Conservation (phyloP, 1,140 invertebrate species). For the Drosophila parabipectinata region DNA sequence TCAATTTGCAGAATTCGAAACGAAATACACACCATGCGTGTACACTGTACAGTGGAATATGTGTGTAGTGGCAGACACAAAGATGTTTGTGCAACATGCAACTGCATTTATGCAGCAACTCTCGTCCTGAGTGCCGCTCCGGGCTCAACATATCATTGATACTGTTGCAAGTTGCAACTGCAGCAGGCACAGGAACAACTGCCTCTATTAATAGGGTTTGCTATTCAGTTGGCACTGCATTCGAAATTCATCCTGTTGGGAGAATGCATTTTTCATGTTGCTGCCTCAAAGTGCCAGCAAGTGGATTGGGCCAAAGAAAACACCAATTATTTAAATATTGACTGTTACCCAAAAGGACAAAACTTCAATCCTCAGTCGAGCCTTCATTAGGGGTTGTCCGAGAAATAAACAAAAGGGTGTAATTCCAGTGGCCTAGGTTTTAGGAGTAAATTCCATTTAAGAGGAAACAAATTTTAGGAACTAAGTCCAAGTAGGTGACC, state of each 20-base stretch:
- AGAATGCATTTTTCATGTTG: conserved; percentile 71
- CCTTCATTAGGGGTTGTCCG: too few species aligned
- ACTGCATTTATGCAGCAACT: conserved; percentile 74
- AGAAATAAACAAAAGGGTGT: too few species aligned
- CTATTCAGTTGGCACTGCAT: conserved; percentile 40
- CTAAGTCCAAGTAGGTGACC: too few species aligned
- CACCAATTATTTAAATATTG: conserved; percentile 5
- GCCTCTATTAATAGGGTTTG: conserved; percentile 39
- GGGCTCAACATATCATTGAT: conserved; percentile 39
- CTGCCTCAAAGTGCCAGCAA: conserved; percentile 8
- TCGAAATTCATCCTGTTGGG: conserved; percentile 37
- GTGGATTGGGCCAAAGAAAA: conserved; percentile 15
- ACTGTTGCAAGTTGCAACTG: conserved; percentile 19
- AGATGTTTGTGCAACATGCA: conserved; percentile 65
- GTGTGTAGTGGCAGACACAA: conserved; percentile 11
- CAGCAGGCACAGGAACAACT: conserved; percentile 15
- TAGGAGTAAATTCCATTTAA: not conserved
- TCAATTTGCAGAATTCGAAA: conserved; percentile 60
- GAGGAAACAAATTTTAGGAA: too few species aligned
- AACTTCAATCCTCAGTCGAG: not conserved
- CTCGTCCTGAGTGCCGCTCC: conserved; percentile 49
- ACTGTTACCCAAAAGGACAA: not conserved
- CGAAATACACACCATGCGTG: conserved; percentile 38
- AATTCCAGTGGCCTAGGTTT: too few species aligned
- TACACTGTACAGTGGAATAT: not conserved